Evolutionary conservation across 2,888 invertebrate species (phyloP).

Genomic region (Polia nebulosa): DNA sequence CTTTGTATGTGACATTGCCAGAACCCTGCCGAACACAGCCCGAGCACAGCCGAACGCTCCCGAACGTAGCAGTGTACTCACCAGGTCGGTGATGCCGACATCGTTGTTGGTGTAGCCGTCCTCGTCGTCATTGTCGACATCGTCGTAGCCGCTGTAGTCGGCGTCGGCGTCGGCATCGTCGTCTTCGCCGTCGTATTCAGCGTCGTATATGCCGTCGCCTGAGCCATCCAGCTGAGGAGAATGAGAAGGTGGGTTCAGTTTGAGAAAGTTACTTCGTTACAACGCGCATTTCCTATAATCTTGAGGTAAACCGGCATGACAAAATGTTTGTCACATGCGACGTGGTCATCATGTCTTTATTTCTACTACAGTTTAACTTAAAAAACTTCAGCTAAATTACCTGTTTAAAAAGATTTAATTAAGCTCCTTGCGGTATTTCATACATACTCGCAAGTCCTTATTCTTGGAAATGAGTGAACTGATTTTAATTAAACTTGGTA

Average conservation of each 20-base stretch:
- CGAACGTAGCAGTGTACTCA: slow-evolving; percentile 70
- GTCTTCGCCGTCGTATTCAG: slow-evolving; percentile 86
- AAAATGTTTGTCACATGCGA: too few relatives aligned
- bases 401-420: too few relatives aligned
- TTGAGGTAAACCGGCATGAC: background rate
- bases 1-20: slow-evolving; percentile 33
- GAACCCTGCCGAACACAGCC: slow-evolving; percentile 17
- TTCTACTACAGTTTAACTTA: too few relatives aligned
- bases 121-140: slow-evolving; percentile 79
- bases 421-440: too few relatives aligned
- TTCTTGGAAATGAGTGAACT: too few relatives aligned
- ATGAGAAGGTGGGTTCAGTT: slow-evolving; percentile 63
- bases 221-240: slow-evolving; percentile 78
- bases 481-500: too few relatives aligned
- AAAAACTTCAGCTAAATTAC: too few relatives aligned
- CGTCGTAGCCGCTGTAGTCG: slow-evolving; percentile 85
- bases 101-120: slow-evolving; percentile 78
- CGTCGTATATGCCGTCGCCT: slow-evolving; percentile 81
- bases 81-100: slow-evolving; percentile 75
- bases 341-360: too few relatives aligned
- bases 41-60: slow-evolving; percentile 31
- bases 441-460: too few relatives aligned
- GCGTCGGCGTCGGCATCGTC: slow-evolving; percentile 76
- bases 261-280: background rate
- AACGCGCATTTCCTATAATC: background rate